Conservation (phyloP, 1,140 invertebrate species). For the Drosophila nasuta region DNA sequence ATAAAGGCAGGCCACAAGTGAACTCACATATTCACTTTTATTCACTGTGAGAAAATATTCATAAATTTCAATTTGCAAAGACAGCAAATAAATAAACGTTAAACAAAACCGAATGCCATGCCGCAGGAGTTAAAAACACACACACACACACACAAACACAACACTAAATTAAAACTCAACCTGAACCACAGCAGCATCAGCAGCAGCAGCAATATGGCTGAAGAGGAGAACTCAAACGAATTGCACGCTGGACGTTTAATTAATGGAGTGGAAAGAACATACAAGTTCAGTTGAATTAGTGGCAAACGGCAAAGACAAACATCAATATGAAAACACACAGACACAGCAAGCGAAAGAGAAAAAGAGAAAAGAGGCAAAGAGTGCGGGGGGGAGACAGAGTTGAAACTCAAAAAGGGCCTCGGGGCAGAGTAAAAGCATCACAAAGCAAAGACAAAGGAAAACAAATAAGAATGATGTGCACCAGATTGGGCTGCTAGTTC, state of each 20-base stretch:
- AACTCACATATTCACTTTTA: neutral
- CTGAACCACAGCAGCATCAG: neutral
- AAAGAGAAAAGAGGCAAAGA: neutral
- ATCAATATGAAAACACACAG: constrained; percentile 36
- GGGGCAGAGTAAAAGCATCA: constrained; percentile 33
- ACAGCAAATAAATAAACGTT: neutral
- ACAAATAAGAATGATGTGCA: neutral
- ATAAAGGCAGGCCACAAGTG: constrained; percentile 1
- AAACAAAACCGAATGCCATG: neutral
- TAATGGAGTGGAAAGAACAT: constrained; percentile 69
- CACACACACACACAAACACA: constrained; percentile 9
- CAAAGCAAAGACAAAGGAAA: constrained; percentile 9
- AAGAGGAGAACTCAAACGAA: constrained; percentile 34
- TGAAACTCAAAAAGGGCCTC: constrained; percentile 30
- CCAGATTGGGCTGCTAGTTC: neutral
- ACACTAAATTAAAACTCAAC: constrained; percentile 52
- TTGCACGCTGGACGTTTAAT: constrained; percentile 56
- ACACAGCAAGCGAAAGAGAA: neutral
- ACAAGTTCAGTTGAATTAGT: constrained; percentile 56
- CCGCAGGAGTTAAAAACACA: constrained; percentile 12
- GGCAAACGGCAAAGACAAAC: constrained; percentile 64
- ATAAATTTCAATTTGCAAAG: constrained; percentile 42
- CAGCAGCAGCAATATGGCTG: constrained; percentile 28
- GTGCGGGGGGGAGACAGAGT: neutral
- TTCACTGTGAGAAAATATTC: constrained; percentile 22